Conservation (phyloP, 2,888 invertebrate species). For the Nomada fabriciana region DNA sequence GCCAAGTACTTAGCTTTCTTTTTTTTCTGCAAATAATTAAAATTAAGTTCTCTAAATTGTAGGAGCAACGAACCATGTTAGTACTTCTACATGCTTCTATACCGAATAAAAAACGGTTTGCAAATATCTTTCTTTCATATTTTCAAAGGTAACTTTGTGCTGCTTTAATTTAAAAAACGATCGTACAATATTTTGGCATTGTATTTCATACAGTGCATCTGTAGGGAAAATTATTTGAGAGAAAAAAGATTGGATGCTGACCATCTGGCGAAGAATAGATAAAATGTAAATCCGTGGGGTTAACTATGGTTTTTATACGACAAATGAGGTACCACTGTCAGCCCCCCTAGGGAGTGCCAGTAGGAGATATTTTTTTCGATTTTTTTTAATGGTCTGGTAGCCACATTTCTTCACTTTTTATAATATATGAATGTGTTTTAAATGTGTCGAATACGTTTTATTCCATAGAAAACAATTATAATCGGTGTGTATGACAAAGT, state of each 20-base stretch:
- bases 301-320: slow-evolving; percentile 13
- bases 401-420: background rate
- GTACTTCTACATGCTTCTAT: too few species aligned
- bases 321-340: slow-evolving; percentile 3
- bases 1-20: too few species aligned
- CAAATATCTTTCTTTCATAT: too few species aligned
- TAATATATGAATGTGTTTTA: background rate
- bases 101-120: too few species aligned
- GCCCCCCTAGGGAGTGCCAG: background rate
- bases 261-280: background rate
- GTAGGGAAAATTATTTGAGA: background rate
- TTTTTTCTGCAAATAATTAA: too few species aligned
- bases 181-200: too few species aligned
- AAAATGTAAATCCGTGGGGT: background rate
- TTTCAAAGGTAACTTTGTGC: too few species aligned
- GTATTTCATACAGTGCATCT: too few species aligned
- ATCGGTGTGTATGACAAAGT: background rate
- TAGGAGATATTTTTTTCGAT: background rate
- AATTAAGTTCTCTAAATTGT: too few species aligned
- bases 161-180: too few species aligned
- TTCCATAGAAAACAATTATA: background rate
- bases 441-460: background rate
- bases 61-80: too few species aligned
- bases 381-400: background rate
- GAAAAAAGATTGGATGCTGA: background rate